These are phyloP conservation scores for Rotaria sp. DNA, from an alignment of 2,888 invertebrate genomes.

Conservation along the genomic window DNA sequence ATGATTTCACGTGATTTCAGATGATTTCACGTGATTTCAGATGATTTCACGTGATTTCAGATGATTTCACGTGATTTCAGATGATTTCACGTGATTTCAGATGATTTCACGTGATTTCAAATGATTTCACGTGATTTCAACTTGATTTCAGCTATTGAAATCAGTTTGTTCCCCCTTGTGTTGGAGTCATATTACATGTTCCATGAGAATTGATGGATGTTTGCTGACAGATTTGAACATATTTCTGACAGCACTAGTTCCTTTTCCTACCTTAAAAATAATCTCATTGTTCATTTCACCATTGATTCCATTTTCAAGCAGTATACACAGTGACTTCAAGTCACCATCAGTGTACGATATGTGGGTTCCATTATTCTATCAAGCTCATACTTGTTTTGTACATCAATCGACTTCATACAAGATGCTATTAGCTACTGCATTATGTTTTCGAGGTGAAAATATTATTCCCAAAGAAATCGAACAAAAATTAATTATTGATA, in stretches of 20 bases:
- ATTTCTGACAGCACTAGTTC: not conserved
- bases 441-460: not conserved
- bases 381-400: not conserved
- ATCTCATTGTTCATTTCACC: not conserved
- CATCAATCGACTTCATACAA: not conserved
- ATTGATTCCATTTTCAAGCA: not conserved
- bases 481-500: not conserved
- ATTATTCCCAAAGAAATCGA: not conserved
- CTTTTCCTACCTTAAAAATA: not conserved
- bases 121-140: no score
- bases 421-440: not conserved
- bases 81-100: no score
- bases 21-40: no score
- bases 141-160: no score
- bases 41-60: no score
- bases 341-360: constrained; percentile 10
- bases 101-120: no score
- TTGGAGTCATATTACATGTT: not conserved
- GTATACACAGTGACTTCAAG: not conserved
- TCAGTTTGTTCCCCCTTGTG: no score
- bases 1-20: no score
- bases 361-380: not conserved
- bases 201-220: not conserved
- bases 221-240: not conserved
- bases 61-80: no score